Evolutionary conservation across 2,113 vertebrate genomes (phyloP).

Genomic region (Phalacrocorax brasilianus): DNA sequence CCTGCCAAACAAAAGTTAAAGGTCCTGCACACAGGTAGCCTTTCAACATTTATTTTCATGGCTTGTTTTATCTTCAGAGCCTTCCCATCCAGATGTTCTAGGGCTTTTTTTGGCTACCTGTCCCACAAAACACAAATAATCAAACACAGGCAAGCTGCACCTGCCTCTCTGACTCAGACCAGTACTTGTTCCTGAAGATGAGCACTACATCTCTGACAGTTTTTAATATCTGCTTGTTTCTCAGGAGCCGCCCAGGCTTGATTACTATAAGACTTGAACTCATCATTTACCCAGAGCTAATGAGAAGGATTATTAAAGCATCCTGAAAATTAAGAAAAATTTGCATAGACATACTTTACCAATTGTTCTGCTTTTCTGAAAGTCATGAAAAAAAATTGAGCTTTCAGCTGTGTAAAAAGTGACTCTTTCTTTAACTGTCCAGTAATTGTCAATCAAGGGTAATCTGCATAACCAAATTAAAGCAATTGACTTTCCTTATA

Average conservation of each 20-base stretch:
- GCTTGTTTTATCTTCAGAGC: not conserved
- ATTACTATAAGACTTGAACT: not conserved
- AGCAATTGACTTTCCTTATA: not conserved
- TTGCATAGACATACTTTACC: not conserved
- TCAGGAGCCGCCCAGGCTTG: not conserved
- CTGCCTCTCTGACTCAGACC: not conserved
- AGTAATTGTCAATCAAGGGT: not conserved
- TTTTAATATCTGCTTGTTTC: not conserved
- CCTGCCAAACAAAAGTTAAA: not conserved
- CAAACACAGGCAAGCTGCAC: not conserved
- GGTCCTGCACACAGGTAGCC: not conserved
- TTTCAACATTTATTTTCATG: not conserved
- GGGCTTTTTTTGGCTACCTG: not conserved
- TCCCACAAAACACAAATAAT: not conserved
- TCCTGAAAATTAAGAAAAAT: conserved; percentile 41
- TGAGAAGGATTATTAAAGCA: conserved; percentile 44
- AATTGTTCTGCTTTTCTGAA: conserved; percentile 36
- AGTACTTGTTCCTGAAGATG: not conserved
- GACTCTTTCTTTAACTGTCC: not conserved
- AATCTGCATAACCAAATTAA: conserved; percentile 24
- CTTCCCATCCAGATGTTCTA: not conserved
- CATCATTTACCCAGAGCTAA: conserved; percentile 10
- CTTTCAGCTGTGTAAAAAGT: not conserved
- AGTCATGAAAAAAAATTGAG: not conserved
- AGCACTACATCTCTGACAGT: not conserved